A percentile compares a stretch with the other conserved stretches of the same genome.
Evolutionary conservation across 2,113 vertebrate species (phyloP).

Genomic region (Apaloderma vittatum): DNA sequence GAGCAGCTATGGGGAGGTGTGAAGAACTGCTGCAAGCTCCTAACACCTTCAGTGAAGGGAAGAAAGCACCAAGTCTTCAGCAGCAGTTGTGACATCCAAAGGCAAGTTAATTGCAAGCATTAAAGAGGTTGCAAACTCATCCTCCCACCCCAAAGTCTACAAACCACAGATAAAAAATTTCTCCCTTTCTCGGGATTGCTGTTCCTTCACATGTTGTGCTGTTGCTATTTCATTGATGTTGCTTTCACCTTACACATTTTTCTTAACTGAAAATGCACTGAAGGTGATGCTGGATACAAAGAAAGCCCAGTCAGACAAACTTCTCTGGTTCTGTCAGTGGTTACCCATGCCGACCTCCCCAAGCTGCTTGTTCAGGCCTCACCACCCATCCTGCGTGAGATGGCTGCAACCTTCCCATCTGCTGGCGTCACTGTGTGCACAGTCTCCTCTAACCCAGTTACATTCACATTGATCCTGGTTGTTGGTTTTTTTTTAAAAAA

Average conservation of each 20-base stretch:
- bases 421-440: background rate
- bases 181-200: background rate
- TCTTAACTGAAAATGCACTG: background rate
- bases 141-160: background rate
- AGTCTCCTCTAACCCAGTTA: background rate
- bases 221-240: background rate
- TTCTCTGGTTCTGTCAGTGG: background rate
- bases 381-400: background rate
- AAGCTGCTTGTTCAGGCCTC: background rate
- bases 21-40: background rate
- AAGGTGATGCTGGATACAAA: background rate
- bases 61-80: background rate
- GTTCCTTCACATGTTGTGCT: background rate
- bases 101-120: background rate
- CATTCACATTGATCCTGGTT: background rate
- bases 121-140: background rate
- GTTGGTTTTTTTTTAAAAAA: background rate
- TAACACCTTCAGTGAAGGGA: background rate
- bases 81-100: background rate
- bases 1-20: background rate
- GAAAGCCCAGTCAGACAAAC: background rate
- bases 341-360: background rate
- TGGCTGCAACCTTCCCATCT: background rate
- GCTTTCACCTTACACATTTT: background rate
- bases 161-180: background rate